phyloP scores from a whole-genome alignment of 2,113 vertebrate genomes.

The Channa maculata region DNA sequence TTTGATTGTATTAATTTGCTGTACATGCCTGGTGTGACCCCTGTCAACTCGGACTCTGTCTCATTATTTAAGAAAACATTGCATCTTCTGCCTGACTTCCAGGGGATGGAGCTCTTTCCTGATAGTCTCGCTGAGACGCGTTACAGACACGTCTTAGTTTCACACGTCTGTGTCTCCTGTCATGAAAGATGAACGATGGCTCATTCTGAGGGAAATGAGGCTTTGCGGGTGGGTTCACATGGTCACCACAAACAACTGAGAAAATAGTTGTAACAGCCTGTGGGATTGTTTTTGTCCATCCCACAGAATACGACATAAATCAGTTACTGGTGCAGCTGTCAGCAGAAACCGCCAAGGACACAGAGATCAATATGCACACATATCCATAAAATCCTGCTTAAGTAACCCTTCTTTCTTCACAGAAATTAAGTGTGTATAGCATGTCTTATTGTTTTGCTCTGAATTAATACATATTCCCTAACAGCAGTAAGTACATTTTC shows the following conservation, averaged over 20 bases:
- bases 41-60: background rate
- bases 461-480: background rate
- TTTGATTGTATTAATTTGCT: conserved; percentile 15
- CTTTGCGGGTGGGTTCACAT: conserved; percentile 31
- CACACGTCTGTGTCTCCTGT: conserved; percentile 24
- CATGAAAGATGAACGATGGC: conserved; percentile 48
- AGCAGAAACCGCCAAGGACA: conserved; percentile 42
- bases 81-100: background rate
- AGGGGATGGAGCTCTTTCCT: background rate
- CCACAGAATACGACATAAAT: conserved; percentile 60
- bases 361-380: conserved; percentile 55
- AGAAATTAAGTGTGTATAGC: background rate
- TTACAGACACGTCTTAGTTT: background rate
- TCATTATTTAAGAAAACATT: conserved; percentile 29
- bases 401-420: conserved; percentile 11
- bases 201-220: conserved; percentile 51
- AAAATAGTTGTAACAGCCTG: conserved; percentile 30
- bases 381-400: conserved; percentile 39
- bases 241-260: conserved; percentile 24
- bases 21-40: conserved; percentile 18
- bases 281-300: conserved; percentile 38
- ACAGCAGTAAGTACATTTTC: conserved; percentile 10
- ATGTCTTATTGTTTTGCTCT: background rate
- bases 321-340: conserved; percentile 54
- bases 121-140: background rate